Evolutionary conservation across 1,140 invertebrate species (phyloP), one percentile per base, ranked within the genome.

Genomic region (Cepaea nemoralis): DNA sequence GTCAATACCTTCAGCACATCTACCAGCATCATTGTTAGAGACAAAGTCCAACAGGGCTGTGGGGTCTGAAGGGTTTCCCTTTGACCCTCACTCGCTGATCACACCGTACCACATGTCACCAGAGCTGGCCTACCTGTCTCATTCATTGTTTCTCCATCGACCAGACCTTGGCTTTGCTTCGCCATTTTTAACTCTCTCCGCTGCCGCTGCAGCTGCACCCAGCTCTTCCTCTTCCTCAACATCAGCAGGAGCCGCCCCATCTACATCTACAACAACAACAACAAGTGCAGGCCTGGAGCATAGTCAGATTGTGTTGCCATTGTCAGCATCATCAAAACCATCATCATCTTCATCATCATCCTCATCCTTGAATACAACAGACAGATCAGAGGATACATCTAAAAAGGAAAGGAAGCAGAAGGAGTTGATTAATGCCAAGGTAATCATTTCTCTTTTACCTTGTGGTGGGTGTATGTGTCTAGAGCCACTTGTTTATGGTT

Each of bases 261-360:
- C 27, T 12, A 10, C 71, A 74, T 39, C 69, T 39, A 1, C 37
- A 12, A 71, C 22, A 39, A n/a, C n/a, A n/a, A n/a, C n/a, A n/a
- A n/a, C 33, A 3, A 39, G 5, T 27, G 22, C 6, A 33, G 42
- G 55, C 33, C 48, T 59, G 12, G 75, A 77, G 31, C 48, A 63
- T 0, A 42, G 59, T 0, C 77, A 69, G 77, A 19, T 67, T 42
- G 31, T 66, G 37, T 69, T 63, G 37, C 45, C 33, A 83, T 74
- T 76, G 42, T 73, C 55, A 69, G 79, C 69, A 22, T 37, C 59
- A 45, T 78, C 75, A 55, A 70, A 73, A 50, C 42, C 37, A 33
- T 73, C 70, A 50, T 83, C 82, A 12, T 74, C 71, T 66, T 78
- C 82, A 71, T 80, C 79, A 59, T 82, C 85, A 66, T 77, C 85